Base-by-base conservation (phyloP, 2,113 vertebrate genomes). In the Platichthys flesus region DNA sequence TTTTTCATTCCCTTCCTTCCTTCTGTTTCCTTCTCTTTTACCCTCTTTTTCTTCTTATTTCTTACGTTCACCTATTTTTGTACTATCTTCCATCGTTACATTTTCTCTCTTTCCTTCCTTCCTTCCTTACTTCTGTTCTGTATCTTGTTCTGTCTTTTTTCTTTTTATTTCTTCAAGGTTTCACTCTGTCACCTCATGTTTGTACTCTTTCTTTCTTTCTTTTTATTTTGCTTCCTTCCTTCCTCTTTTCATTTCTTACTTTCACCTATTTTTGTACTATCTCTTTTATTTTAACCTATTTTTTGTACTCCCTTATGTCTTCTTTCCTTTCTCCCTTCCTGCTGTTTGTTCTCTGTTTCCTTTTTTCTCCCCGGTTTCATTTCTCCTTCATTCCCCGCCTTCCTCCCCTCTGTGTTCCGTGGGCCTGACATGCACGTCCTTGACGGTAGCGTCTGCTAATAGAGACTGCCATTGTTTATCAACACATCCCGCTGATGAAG, bases 381-480 rank as follows among this genome's bases (percentile, higher is more conserved):
- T 49, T 71, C 57, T 45, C 78, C 1, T 9, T 26, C 28, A 5
- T 26, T 49, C 60, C 42, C 55, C 57, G 21, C 9, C 65, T 51
- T 35, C 55, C 45, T 40, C 23, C 45, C 45, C 21, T 45, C 31
- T 56, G 26, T 9, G 37, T 13, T 61, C 35, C 37, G 15, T 2
- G n/a, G 51, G 51, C 77, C 75, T 52, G 61, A 74, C 37, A 10
- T 21, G 71, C 77, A 70, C 64, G 63, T 79, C 78, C 64, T 71
- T 83, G 85, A 76, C 71, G 72, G 79, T 64, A 14, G 66, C 72
- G 64, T 70, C 74, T 67, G 61, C 82, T 88, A 89, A 92, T 87
- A 70, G 66, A 88, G 76, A 58, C 66, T 67, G 45, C 81, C 66
- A 55, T 72, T 79, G 78, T 90, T 86, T 79, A 88, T 88, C 81